Evolutionary conservation across 2,888 invertebrate species (phyloP).

Genomic region (Drosophila hamatofila): DNA sequence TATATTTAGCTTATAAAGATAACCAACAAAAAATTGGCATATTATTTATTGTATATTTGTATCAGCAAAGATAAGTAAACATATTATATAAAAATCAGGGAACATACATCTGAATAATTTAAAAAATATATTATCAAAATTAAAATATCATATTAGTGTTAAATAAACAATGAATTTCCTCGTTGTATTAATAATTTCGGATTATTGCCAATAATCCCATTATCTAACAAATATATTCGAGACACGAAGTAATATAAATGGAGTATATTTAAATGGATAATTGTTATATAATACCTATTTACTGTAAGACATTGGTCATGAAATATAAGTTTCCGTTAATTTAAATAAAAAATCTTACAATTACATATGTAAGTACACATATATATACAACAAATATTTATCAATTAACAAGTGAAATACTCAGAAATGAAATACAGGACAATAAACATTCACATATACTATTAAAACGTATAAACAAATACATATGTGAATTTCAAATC

Average conservation of each 20-base stretch:
- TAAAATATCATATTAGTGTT: background rate
- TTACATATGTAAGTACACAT: conserved; percentile 1
- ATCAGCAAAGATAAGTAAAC: background rate
- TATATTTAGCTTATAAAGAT: too few species aligned
- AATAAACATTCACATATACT: conserved; percentile 61
- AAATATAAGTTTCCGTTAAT: conserved; percentile 34
- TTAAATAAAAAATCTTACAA: background rate
- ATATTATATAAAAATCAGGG: conserved; percentile 16
- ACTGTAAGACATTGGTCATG: conserved; percentile 22
- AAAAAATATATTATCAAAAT: background rate
- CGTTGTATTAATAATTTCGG: background rate
- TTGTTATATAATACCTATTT: conserved; percentile 11
- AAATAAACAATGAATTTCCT: background rate
- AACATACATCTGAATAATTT: conserved; percentile 9
- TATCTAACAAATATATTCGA: background rate
- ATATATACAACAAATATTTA: conserved; percentile 35
- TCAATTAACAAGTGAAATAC: conserved; percentile 60
- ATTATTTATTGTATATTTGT: background rate
- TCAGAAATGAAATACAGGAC: conserved; percentile 71
- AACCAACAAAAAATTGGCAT: background rate
- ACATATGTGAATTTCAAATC: conserved; percentile 33
- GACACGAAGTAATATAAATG: background rate
- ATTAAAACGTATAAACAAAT: conserved; percentile 28
- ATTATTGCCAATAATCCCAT: background rate
- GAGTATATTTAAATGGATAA: background rate